phyloP scores from a whole-genome alignment of 2,797 vertebrate species.

The Oreortyx pictus region DNA sequence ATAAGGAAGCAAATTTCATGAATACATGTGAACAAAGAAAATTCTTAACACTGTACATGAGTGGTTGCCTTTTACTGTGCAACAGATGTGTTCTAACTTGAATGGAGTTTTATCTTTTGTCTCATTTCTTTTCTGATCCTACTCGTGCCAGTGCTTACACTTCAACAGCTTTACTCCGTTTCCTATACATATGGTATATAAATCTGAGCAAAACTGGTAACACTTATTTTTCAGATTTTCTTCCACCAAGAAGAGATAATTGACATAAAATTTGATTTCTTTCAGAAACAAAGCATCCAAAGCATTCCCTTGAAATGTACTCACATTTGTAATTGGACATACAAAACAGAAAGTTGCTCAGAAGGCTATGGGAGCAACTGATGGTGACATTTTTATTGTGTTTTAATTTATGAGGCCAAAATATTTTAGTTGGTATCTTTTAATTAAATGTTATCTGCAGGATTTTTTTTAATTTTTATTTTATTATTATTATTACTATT shows the following conservation, averaged over 20 bases:
- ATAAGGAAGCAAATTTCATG: background rate
- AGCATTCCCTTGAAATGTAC: background rate
- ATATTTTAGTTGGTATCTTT: background rate
- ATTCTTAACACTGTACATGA: accelerated
- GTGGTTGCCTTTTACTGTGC: background rate
- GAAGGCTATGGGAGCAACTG: background rate
- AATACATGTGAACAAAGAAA: background rate
- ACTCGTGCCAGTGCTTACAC: background rate
- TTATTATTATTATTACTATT: no score
- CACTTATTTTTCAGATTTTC: background rate
- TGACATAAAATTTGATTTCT: background rate
- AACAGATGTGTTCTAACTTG: background rate
- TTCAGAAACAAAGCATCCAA: background rate
- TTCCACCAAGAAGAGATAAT: background rate
- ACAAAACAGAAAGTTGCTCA: background rate
- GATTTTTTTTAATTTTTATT: background rate
- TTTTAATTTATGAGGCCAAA: background rate
- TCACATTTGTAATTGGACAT: background rate
- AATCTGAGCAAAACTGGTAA: background rate
- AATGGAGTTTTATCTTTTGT: background rate
- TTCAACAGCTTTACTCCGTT: background rate
- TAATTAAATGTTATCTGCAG: background rate
- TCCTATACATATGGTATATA: background rate
- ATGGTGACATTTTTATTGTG: background rate
- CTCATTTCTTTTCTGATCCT: background rate